These are phyloP conservation scores for Sternotherus odoratus DNA, from an alignment of 2,797 vertebrate species.

Conservation along the genomic window DNA sequence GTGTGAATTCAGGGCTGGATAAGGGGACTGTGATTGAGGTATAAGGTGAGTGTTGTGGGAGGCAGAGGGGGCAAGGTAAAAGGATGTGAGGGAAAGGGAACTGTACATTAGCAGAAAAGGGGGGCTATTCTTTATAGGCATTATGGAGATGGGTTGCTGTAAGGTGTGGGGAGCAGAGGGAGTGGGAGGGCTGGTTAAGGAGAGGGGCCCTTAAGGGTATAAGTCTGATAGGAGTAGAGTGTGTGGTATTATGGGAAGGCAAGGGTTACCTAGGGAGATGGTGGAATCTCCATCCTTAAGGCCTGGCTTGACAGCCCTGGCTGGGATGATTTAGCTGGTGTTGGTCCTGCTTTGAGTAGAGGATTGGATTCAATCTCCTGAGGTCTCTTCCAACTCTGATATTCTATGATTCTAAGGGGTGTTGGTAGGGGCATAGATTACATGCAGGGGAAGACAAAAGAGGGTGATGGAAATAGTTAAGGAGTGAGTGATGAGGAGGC, in stretches of 20 bases:
- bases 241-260: background rate
- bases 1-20: background rate
- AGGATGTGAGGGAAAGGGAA: background rate
- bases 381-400: no score
- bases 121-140: background rate
- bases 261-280: background rate
- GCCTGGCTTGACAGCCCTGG: no score
- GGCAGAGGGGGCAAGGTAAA: background rate
- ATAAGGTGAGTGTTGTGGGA: slow-evolving; percentile 10
- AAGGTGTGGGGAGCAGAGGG: background rate
- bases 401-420: background rate
- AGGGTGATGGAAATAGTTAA: background rate
- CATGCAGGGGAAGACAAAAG: background rate
- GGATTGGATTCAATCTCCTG: no score
- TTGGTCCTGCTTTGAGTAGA: no score
- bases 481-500: background rate
- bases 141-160: background rate
- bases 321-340: no score
- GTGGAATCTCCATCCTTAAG: no score
- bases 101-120: background rate
- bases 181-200: slow-evolving; percentile 31
- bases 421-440: background rate
- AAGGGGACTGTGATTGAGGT: background rate
- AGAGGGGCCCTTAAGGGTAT: fast-evolving
- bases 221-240: slow-evolving; percentile 22